These are phyloP conservation scores for Diachrysia chrysitis DNA, from an alignment of 2,888 invertebrate genomes.

Conservation along the genomic window DNA sequence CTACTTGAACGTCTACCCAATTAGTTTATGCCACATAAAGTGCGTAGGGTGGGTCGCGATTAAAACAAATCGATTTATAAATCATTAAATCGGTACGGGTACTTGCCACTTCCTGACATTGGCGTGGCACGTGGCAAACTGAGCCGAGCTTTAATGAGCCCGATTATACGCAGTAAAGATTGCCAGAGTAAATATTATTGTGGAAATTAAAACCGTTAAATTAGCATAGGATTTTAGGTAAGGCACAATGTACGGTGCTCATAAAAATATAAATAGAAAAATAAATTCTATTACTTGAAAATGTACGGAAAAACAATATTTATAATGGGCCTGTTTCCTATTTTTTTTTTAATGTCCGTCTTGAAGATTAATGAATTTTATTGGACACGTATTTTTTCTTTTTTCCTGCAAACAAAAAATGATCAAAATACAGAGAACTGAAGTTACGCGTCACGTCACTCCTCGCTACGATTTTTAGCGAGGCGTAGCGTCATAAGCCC, in stretches of 20 bases:
- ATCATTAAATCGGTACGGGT: slow-evolving; percentile 81
- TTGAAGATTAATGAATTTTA: no score
- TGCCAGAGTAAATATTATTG: slow-evolving; percentile 57
- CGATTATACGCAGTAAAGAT: slow-evolving; percentile 59
- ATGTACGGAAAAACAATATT: neutral
- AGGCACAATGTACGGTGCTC: slow-evolving; percentile 8
- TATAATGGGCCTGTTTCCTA: no score
- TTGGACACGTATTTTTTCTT: no score
- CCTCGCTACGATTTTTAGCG: no score
- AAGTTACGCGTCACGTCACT: no score
- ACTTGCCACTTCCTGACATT: slow-evolving; percentile 71
- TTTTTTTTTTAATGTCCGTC: no score
- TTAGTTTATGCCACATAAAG: slow-evolving; percentile 38
- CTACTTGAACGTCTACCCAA: slow-evolving; percentile 35
- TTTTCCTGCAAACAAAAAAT: no score
- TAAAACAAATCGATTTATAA: slow-evolving; percentile 83
- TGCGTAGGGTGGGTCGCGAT: slow-evolving; percentile 73
- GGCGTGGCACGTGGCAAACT: slow-evolving; percentile 73
- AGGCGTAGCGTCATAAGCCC: no score
- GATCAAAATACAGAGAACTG: no score
- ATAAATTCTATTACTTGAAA: neutral
- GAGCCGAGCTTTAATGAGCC: slow-evolving; percentile 54
- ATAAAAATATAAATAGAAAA: neutral
- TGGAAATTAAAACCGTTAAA: slow-evolving; percentile 50
- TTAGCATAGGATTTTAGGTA: slow-evolving; percentile 48